Base-by-base conservation (phyloP, 2,113 vertebrate species). In the Rhinoderma darwinii region DNA sequence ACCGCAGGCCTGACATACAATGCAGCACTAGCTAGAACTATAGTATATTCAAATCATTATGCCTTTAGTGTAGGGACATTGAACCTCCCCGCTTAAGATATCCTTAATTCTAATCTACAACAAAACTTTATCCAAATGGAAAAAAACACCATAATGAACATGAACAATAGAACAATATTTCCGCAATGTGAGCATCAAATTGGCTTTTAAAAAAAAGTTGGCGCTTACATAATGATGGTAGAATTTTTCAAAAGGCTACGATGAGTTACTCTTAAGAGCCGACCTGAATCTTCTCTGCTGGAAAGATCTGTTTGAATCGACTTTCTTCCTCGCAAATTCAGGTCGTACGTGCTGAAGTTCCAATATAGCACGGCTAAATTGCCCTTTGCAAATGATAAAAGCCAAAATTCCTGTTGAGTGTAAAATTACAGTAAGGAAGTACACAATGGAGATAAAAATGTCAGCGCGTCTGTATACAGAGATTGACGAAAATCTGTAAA, bases 381-480 rank as follows among this genome's bases (percentile, higher is more conserved):
- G 84, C 84, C 84, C 84, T 80, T 86, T 86, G 66, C 76, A 56
- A 72, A 80, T 73, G 76, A 86, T 86, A 80, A 86, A 80, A 51
- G 84, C 61, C 76, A 66, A 41, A 80, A 70, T 80, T 61, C 37
- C 73, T n/a, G 59, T 70, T 72, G 76, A 32, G 63, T 51, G 75
- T 79, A 68, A 79, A 76, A 84, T 84, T 84, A 61, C 41, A 50
- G 74, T 12, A 30, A 47, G 39, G 59, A 78, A 66, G 30, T 61
- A 44, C 44, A 54, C 25, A 86, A 80, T 56, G 22, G 22, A 79
- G 18, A 79, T 77, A 86, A 63, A 79, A 79, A 80, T 78, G 79
- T 82, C 79, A 63, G n/a, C 17, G n/a, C 17, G 79, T 43, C 79
- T 66, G n/a, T 63, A 2, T 43, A 11, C n/a, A 10, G 79, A 30